These are phyloP conservation scores for Andrena cerasifolii DNA, from an alignment of 1,140 invertebrate genomes.

Conservation along the genomic window DNA sequence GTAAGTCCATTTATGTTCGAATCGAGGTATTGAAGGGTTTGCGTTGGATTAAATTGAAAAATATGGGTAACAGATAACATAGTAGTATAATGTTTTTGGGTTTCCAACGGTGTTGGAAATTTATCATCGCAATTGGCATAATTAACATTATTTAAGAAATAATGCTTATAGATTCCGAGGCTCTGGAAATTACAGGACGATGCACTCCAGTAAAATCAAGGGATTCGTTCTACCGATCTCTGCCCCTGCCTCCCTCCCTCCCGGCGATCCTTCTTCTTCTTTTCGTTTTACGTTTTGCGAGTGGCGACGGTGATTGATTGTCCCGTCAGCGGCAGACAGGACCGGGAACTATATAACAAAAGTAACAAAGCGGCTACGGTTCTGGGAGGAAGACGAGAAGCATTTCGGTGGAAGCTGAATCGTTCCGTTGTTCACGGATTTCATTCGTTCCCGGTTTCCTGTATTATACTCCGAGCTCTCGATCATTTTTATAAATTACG, in stretches of 20 bases:
- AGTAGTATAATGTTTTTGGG: too few species aligned
- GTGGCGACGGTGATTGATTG: slow-evolving; percentile 75
- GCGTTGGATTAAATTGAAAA: too few species aligned
- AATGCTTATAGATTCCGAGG: background rate
- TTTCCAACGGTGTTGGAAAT: too few species aligned
- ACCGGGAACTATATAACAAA: slow-evolving; percentile 66
- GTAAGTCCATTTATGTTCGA: too few species aligned
- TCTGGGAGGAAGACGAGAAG: slow-evolving; percentile 35
- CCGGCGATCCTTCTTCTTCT: slow-evolving; percentile 33
- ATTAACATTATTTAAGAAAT: too few species aligned
- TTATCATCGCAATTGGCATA: too few species aligned
- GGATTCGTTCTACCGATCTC: slow-evolving; percentile 27
- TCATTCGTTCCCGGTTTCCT: background rate
- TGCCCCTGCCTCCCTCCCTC: slow-evolving; percentile 19
- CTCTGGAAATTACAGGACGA: slow-evolving; percentile 16
- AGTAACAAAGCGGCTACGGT: slow-evolving; percentile 72
- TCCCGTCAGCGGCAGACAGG: slow-evolving; percentile 75
- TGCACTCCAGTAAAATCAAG: slow-evolving; percentile 22
- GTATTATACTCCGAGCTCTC: background rate
- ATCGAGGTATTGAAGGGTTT: too few species aligned
- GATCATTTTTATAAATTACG: slow-evolving; percentile 33
- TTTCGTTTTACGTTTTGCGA: slow-evolving; percentile 60
- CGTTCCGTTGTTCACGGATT: slow-evolving; percentile 22
- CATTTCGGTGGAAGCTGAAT: slow-evolving; percentile 35
- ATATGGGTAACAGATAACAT: too few species aligned